A percentile compares a stretch with the other conserved stretches of the same genome.
Evolutionary conservation across 2,797 vertebrate species (phyloP).

Genomic region (Psittacula derbiana): DNA sequence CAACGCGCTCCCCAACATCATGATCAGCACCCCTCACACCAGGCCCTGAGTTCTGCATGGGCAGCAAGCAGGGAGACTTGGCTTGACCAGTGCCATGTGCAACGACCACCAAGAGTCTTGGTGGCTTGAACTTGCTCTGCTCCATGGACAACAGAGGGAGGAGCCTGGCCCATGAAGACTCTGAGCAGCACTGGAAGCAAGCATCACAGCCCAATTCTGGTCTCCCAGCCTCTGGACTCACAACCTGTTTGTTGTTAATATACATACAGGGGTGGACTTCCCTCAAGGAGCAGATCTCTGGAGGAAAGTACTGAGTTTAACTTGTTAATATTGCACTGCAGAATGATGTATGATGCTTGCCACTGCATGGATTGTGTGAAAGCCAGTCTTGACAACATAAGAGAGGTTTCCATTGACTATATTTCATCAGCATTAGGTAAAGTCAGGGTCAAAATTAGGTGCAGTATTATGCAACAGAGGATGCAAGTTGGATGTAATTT

Average conservation of each 20-base stretch:
- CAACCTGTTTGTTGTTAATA: neutral
- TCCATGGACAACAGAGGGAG: neutral
- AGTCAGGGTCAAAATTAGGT: constrained; percentile 51
- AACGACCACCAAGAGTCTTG: neutral
- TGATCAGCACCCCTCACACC: constrained; percentile 86
- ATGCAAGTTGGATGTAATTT: constrained; percentile 32
- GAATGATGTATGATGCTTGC: constrained; percentile 59
- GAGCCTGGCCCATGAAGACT: neutral
- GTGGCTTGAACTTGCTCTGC: neutral
- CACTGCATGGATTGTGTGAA: constrained; percentile 61
- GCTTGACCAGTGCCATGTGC: neutral
- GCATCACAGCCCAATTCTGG: neutral
- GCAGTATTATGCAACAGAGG: constrained; percentile 56
- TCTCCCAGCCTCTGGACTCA: constrained; percentile 23
- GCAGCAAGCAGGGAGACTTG: neutral
- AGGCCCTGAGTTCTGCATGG: constrained; percentile 9
- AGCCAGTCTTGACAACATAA: constrained; percentile 41
- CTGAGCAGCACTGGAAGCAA: neutral
- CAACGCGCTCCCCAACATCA: constrained; percentile 92
- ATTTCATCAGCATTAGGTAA: constrained; percentile 66
- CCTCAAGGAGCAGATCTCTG: neutral
- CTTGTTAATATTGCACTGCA: constrained; percentile 60
- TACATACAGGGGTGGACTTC: neutral
- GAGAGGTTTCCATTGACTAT: constrained; percentile 39
- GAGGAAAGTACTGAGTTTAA: constrained; percentile 20